phyloP scores from a whole-genome alignment of 2,888 invertebrate genomes.

The Macrophya annulata region DNA sequence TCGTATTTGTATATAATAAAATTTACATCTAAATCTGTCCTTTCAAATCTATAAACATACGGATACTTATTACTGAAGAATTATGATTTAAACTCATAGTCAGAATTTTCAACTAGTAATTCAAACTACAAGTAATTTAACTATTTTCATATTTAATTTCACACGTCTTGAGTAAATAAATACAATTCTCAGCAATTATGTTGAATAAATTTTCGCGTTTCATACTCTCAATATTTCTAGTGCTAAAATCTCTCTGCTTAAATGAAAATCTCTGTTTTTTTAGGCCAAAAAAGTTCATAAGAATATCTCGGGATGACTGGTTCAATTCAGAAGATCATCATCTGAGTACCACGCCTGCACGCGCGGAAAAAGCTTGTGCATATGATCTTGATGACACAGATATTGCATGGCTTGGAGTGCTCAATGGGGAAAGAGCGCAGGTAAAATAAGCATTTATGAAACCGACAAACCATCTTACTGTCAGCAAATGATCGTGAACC shows the following conservation, averaged over 20 bases:
- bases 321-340: conserved; percentile 93
- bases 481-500: neutral
- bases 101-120: neutral
- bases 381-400: conserved; percentile 98
- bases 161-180: neutral
- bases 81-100: neutral
- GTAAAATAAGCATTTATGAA: conserved; percentile 64
- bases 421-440: conserved; percentile 93
- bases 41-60: neutral
- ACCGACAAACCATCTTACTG: neutral
- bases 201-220: neutral
- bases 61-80: neutral
- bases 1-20: neutral
- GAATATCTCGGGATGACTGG: conserved; percentile 93
- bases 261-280: conserved; percentile 16
- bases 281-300: conserved; percentile 96
- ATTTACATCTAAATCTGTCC: neutral
- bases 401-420: conserved; percentile 92
- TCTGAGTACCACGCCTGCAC: conserved; percentile 91
- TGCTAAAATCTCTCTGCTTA: neutral
- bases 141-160: neutral
- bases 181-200: neutral
- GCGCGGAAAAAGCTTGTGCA: conserved; percentile 95
- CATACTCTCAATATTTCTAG: neutral
- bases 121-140: too few relatives aligned